Evolutionary conservation across 2,113 vertebrate genomes (phyloP), one percentile per base, ranked within the genome.

Genomic region (Myocastor coypus): DNA sequence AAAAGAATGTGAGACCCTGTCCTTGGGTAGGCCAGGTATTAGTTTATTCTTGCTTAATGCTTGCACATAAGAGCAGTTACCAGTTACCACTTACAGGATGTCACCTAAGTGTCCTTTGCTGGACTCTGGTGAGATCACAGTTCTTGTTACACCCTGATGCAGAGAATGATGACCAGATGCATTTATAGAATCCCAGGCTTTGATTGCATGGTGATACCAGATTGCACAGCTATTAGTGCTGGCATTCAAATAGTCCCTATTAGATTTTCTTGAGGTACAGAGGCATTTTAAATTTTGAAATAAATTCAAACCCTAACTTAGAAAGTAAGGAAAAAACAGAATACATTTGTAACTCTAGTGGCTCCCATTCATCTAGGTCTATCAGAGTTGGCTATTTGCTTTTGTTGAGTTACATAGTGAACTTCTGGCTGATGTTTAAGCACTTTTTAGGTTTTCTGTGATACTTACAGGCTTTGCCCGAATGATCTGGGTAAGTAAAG

Each of bases 231-330:
- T 40, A 7, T 87, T 30, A 64, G 24, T 86, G 20, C 13, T 24
- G 10, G 46, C 17, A 20, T 55, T 82, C 32, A 3, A 20, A 68
- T n/a, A 80, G 1, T 4, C 14, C 52, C 28, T 8, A 32, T 34
- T 66, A 52, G 57, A 40, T 57, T 83, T 55, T 89, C 24, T 50
- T 87, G 2, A 20, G 95, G 19, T 1, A 9, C 28, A 1, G 52
- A 42, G 42, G 22, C 4, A 83, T 93, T 91, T 91, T 89, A 46
- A 87, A 59, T 46, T 87, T 59, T 71, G 19, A 61, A 91, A 78
- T 92, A 68, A 94, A 1, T n/a, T 78, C 40, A 69, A 37, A n/a
- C 37, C 14, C 50, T 88, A 94, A 28, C 24, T 69, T 20, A 63
- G 32, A 78, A 16, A 64, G n/a, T 69, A 85, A 83, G 61, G 14